Evolutionary conservation across 23 tunicate genomes (phyloP), one percentile per base, ranked within the genome.

Genomic region (Ascidia mentula): DNA sequence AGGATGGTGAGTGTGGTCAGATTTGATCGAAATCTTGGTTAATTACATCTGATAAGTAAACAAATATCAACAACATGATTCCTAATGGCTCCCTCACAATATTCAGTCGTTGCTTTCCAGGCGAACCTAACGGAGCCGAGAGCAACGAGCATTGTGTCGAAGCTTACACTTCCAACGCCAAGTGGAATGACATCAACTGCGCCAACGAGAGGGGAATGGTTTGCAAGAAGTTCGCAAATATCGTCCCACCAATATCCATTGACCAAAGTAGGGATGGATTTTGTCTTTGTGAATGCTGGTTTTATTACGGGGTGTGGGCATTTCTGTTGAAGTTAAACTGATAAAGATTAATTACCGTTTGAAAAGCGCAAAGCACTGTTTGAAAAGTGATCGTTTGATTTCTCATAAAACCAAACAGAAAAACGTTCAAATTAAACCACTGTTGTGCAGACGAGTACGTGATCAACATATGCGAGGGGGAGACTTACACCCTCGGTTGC

Each of bases 121-220:
- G 98, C 45, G 98, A 93, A 46, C 98, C 98, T 34, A 93, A 93
- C 45, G 89, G 92, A n/a, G 78, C 39, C 28, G 37, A 70, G 12
- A 72, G 79, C 31, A 69, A 61, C 36, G 98, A 93, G 74, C 34
- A 88, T 18, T 93, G 98, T 61, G 98, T 86, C 13, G 98, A 93
- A 74, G 73, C 89, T 72, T 93, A 93, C 82, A 84, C 90, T 13
- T 36, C 72, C 6, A 32, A 75, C 37, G 88, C 88, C 32, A 78
- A 59, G 5, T 93, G 98, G 98, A 93, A 93, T 80, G 98, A 93
- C 70, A 69, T 89, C 20, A 40, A 69, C 0, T 93, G 98, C 72
- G 59, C 46, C 38, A 40, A 76, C 18, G 89, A 88, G 80, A 37
- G 70, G 0, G 98, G 90, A 30, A 82, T 93, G 35, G 89, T 89